Evolutionary conservation across 2,113 vertebrate species (phyloP), one percentile per base, ranked within the genome.

Genomic region (Rhabdornis inornatus): DNA sequence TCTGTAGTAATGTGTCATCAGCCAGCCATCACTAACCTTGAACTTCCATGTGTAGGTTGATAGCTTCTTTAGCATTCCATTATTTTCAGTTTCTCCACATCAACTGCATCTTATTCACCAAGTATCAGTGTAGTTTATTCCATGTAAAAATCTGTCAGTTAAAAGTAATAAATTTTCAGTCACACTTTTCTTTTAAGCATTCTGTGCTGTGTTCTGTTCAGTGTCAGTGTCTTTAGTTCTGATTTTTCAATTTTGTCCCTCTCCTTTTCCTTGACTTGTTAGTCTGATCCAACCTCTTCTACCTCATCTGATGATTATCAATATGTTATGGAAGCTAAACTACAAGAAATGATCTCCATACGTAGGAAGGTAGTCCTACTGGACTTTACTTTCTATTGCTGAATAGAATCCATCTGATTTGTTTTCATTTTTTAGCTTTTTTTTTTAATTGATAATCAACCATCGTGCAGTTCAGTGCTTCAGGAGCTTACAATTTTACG

Each of bases 311-410:
- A 99, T 98, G 99, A 99, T 99, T 99, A 99, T 99, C 99, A 99
- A 98, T 99, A 98, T 99, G 98, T 99, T 98, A 99, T 99, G 99
- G 99, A 99, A 99, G 98, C 99, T 99, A 99, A 99, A 98, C 99
- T 99, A 98, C 98, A 99, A 98, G 99, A 99, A 98, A 99, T 99
- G 99, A 99, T 98, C 98, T 98, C 98, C 99, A 99, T 99, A 98
- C 98, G 98, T 99, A 99, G 99, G 99, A 99, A 99, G 99, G 99
- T 99, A 99, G 99, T 98, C 98, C 98, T 98, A 97, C 98, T 98
- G 98, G 98, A 98, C 98, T 97, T 98, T 98, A 98, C 98, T 98
- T 98, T 98, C 98, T 98, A 98, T 98, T 97, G 98, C 98, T 98
- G 97, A 98, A 97, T 98, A 98, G 98, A 98, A 94, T 98, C 91